Conservation (phyloP, 1,140 invertebrate genomes). For the Caenorhabditis latens region DNA sequence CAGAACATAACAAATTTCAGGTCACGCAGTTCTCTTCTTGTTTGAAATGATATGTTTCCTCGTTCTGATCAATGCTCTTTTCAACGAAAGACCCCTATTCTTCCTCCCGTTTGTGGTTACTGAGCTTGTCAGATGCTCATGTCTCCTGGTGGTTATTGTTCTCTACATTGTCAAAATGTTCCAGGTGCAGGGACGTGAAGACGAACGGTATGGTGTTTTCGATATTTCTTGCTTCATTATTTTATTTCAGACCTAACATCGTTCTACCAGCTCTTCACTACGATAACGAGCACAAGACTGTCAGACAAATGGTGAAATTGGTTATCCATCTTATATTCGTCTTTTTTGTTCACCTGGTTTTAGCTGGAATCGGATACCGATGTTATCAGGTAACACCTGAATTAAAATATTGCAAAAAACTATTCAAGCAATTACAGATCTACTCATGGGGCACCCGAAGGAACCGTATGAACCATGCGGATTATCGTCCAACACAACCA, state of each 20-base stretch:
- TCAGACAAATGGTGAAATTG: conserved; percentile 9
- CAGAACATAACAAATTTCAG: not conserved
- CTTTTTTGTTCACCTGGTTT: conserved; percentile 5
- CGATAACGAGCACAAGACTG: conserved; percentile 43
- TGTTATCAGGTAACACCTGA: conserved; percentile 15
- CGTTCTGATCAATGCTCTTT: conserved; percentile 25
- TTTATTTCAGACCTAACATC: conserved; percentile 9
- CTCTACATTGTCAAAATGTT: conserved; percentile 44
- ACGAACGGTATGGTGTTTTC: not conserved
- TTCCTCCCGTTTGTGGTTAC: conserved; percentile 26
- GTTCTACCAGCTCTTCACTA: conserved; percentile 39
- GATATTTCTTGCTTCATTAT: not conserved
- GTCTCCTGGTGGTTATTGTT: not conserved
- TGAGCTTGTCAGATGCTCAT: conserved; percentile 13
- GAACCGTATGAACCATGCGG: conserved; percentile 23
- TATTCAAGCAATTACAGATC: not conserved
- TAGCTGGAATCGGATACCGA: conserved; percentile 37
- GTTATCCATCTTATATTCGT: conserved; percentile 19
- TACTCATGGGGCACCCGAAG: conserved; percentile 7
- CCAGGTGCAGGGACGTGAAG: conserved; percentile 20
- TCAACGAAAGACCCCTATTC: conserved; percentile 35
- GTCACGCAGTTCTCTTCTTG: conserved; percentile 13
- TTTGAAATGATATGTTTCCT: conserved; percentile 49
- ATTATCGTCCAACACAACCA: conserved; percentile 41
- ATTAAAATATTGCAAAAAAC: not conserved